phyloP scores from a whole-genome alignment of 2,797 vertebrate species.

The Typhlichthys eigenmanni region DNA sequence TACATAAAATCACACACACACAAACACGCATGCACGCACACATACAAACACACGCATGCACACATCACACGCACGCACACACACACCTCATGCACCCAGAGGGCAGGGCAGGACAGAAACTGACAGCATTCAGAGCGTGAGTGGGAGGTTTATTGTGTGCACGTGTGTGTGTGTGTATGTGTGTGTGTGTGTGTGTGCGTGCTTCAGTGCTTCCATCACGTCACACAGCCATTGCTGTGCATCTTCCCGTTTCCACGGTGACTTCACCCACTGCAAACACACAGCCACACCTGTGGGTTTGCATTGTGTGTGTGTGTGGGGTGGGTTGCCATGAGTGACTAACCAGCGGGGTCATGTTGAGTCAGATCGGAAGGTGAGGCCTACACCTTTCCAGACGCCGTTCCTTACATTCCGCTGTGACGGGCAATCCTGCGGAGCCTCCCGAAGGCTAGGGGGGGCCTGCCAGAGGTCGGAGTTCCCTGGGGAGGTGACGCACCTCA shows the following conservation, averaged over 20 bases:
- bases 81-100: constrained; percentile 60
- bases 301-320: too few relatives aligned
- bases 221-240: too few relatives aligned
- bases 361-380: constrained; percentile 53
- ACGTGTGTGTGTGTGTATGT: too few relatives aligned
- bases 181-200: too few relatives aligned
- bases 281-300: constrained; percentile 61
- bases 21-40: too few relatives aligned
- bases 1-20: too few relatives aligned
- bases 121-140: too few relatives aligned
- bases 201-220: too few relatives aligned
- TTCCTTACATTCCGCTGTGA: constrained; percentile 49
- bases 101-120: constrained; percentile 60
- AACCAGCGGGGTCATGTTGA: constrained; percentile 39
- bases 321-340: constrained; percentile 52
- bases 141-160: too few relatives aligned
- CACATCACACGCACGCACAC: constrained; percentile 1
- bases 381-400: constrained; percentile 43
- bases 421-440: constrained; percentile 28
- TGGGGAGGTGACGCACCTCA: too few relatives aligned
- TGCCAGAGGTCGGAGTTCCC: constrained; percentile 12
- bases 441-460: constrained; percentile 53
- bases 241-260: constrained; percentile 47
- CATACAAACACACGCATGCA: background rate
- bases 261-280: constrained; percentile 33